Evolutionary conservation across 2,888 invertebrate genomes (phyloP).

Genomic region (Aelia acuminata): DNA sequence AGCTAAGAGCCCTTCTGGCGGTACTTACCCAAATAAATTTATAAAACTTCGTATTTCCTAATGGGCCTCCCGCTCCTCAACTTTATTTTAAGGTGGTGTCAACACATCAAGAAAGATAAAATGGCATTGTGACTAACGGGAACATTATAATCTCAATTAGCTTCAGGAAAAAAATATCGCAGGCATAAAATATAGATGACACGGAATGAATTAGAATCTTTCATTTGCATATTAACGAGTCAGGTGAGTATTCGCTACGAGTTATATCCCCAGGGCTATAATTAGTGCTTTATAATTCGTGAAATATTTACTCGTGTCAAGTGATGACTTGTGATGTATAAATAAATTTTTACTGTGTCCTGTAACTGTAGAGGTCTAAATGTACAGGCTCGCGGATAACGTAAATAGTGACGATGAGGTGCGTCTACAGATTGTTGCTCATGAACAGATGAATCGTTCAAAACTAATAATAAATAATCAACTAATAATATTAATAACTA

Average conservation of each 20-base stretch:
- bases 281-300: neutral
- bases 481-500: neutral
- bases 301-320: neutral
- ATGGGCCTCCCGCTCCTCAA: neutral
- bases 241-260: neutral
- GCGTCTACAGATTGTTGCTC: neutral
- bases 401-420: neutral
- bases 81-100: neutral
- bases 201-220: neutral
- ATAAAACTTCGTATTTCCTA: too few relatives aligned
- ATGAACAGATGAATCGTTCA: neutral
- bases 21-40: too few relatives aligned
- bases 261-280: neutral
- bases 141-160: neutral
- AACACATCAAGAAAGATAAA: neutral
- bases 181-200: neutral
- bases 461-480: slow-evolving; percentile 12
- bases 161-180: neutral
- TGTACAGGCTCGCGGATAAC: neutral
- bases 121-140: neutral
- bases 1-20: too few relatives aligned
- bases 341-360: neutral
- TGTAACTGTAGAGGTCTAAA: too few relatives aligned
- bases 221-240: slow-evolving; percentile 19
- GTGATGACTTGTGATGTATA: neutral